Evolutionary conservation across 2,888 invertebrate species (phyloP), one percentile per base, ranked within the genome.

Genomic region (Acleris literana): DNA sequence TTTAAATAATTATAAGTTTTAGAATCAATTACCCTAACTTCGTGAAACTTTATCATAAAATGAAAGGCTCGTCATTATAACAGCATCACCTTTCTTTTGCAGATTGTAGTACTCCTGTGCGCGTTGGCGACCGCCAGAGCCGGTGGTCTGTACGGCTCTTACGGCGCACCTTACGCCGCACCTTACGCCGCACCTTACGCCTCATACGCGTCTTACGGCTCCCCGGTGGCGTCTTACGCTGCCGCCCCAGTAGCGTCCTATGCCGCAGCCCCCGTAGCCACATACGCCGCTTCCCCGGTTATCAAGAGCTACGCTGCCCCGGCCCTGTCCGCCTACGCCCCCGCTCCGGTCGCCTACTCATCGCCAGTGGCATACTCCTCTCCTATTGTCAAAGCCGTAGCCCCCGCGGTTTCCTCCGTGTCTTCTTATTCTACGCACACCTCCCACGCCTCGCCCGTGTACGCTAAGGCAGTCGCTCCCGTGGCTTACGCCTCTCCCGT

Each of bases 51-150:
- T 33, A 33, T 11, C 1, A 33, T 33, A 11, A 33, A 33, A 33
- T 11, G 7, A 11, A 33, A 33, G 11, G 1, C 4, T 9, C 11
- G 39, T 39, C 17, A 46, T 17, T n/a, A 6, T n/a, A 46, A n/a
- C 17, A 46, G 3, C 46, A 46, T 46, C 4, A 9, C 29, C 53
- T 61, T 73, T 70, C 71, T 71, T 63, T 85, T 83, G 25, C 85
- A 88, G 93, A 85, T 94, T 74, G 76, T 94, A 77, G 84, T 93
- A 68, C 83, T 95, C 74, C 88, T 92, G 81, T 90, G 94, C 77
- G 84, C 92, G 71, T 85, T 94, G 82, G 94, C 93, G 64, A 88
- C 90, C 58, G 94, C 92, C 74, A 92, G 88, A 76, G 94, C 94
- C 72, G 95, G 95, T 67, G 77, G 88, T 58, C 75, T 94, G 17